A percentile compares a stretch with the other conserved stretches of the same genome.
Evolutionary conservation across 2,797 vertebrate genomes (phyloP).

Genomic region (Novumbra hubbsi): DNA sequence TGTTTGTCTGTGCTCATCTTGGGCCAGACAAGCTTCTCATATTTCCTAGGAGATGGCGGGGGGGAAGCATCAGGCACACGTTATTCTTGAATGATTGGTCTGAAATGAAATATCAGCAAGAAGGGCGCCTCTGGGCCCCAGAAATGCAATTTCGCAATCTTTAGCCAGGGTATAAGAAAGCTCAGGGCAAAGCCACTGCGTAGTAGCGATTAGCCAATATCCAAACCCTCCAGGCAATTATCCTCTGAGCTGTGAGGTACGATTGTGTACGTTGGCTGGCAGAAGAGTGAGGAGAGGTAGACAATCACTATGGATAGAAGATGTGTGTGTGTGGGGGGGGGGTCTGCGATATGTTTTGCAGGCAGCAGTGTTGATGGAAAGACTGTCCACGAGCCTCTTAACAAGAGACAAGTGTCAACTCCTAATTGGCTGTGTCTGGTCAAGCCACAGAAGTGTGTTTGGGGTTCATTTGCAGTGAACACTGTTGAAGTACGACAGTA

Average conservation of each 20-base stretch:
- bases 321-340: not conserved
- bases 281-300: not conserved
- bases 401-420: slow-evolving; percentile 27
- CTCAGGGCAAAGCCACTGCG: not conserved
- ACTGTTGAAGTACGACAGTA: not conserved
- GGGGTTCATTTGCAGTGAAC: not conserved
- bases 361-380: no score
- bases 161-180: not conserved
- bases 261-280: not conserved
- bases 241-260: not conserved
- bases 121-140: not conserved
- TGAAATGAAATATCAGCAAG: not conserved
- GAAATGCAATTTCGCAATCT: not conserved
- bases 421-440: slow-evolving; percentile 24
- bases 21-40: not conserved
- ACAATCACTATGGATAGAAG: not conserved
- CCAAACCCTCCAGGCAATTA: not conserved
- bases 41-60: not conserved
- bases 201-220: not conserved
- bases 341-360: slow-evolving; percentile 1
- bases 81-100: not conserved
- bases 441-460: slow-evolving; percentile 30
- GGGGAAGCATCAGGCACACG: not conserved
- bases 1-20: not conserved
- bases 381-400: slow-evolving; percentile 7